Evolutionary conservation across 2,888 invertebrate species (phyloP).

Genomic region (Tyria jacobaeae): DNA sequence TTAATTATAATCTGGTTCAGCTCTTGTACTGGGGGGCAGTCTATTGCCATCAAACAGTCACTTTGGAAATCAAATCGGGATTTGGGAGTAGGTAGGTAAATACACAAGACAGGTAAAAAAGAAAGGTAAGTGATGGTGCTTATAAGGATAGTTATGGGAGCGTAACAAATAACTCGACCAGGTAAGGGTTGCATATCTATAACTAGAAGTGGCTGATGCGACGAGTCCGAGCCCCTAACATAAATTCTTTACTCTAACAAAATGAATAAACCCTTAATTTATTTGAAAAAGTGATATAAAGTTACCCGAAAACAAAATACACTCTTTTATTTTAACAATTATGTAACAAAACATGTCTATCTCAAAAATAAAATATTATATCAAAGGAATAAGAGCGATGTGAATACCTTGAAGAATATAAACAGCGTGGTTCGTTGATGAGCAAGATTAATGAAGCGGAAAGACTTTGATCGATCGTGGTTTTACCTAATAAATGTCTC

Average conservation of each 20-base stretch:
- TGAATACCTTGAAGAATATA: conserved; percentile 73
- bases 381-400: conserved; percentile 71
- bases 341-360: not conserved
- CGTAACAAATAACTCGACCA: no score
- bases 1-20: no score
- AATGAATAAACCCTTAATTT: not conserved
- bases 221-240: no score
- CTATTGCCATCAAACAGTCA: no score
- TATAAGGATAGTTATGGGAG: no score
- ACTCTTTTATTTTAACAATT: not conserved
- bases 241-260: not conserved
- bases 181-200: no score
- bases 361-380: conserved; percentile 49
- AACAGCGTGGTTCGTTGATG: conserved; percentile 71
- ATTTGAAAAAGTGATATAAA: not conserved
- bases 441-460: conserved; percentile 83
- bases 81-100: no score
- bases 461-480: conserved; percentile 83
- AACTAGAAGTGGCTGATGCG: no score
- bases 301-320: not conserved
- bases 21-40: no score
- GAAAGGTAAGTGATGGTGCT: no score
- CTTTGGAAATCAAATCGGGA: no score
- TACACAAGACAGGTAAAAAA: no score
- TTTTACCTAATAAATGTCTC: conserved; percentile 81